Evolutionary conservation across 1,140 invertebrate species (phyloP).

Genomic region (Diorhabda sublineata): DNA sequence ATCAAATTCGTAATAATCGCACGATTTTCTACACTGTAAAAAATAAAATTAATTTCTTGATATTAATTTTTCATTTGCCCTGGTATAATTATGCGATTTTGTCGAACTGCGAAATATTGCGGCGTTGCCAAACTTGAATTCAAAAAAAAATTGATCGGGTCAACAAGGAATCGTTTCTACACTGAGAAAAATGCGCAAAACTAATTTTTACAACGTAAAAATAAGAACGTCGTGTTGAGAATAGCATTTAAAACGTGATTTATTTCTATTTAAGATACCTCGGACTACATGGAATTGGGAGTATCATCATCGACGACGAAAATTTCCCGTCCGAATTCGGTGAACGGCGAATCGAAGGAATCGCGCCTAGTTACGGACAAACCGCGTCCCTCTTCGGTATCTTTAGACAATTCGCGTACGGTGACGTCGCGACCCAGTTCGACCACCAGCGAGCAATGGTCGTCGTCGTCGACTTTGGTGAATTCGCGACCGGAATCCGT

Average conservation of each 20-base stretch:
- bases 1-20: too few species aligned
- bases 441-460: slow-evolving; percentile 42
- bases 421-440: slow-evolving; percentile 39
- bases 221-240: background rate
- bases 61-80: too few species aligned
- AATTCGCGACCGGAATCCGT: slow-evolving; percentile 49
- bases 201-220: background rate
- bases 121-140: too few species aligned
- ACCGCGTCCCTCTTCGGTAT: slow-evolving; percentile 43
- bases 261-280: slow-evolving; percentile 1
- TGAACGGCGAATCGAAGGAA: slow-evolving; percentile 38
- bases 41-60: too few species aligned
- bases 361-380: slow-evolving; percentile 14
- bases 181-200: too few species aligned
- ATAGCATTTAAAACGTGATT: background rate
- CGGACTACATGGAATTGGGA: background rate
- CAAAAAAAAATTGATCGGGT: too few species aligned
- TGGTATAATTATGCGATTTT: too few species aligned
- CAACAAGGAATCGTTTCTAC: too few species aligned
- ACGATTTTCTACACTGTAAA: too few species aligned
- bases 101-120: too few species aligned
- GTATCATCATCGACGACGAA: slow-evolving; percentile 33
- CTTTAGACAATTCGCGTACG: slow-evolving; percentile 38
- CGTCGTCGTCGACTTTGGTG: slow-evolving; percentile 42
- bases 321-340: slow-evolving; percentile 41